A percentile compares a stretch with the other conserved stretches of the same genome.
Conservation (phyloP, 2,888 invertebrate species). For the Microplitis deprimator region DNA sequence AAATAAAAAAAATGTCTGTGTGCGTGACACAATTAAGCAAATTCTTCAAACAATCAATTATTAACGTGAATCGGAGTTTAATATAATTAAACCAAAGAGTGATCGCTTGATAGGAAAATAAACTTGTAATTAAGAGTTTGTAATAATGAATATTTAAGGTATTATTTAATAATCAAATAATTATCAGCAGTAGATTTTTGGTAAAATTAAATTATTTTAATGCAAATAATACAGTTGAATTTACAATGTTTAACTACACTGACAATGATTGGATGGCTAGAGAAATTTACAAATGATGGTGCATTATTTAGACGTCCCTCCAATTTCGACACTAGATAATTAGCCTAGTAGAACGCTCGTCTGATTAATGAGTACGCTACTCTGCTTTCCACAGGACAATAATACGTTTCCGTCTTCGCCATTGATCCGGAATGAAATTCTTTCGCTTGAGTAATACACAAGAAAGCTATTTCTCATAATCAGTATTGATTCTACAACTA, state of each 20-base stretch:
- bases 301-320: conserved; percentile 44
- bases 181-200: conserved; percentile 11
- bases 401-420: conserved; percentile 17
- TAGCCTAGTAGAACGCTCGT: conserved; percentile 26
- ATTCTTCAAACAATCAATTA: no score
- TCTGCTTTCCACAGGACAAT: conserved; percentile 25
- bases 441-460: background rate
- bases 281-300: conserved; percentile 39
- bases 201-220: background rate
- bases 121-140: background rate
- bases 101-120: background rate
- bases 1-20: no score
- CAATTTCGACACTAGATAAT: conserved; percentile 34
- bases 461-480: conserved; percentile 3
- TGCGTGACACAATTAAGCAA: no score
- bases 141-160: background rate
- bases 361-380: conserved; percentile 32
- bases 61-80: background rate
- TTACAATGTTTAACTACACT: conserved; percentile 5
- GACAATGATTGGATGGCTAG: conserved; percentile 30
- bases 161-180: background rate
- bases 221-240: conserved; percentile 14
- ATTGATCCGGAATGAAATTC: conserved; percentile 8
- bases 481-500: background rate
- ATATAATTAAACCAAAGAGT: background rate